These are phyloP conservation scores for Troides helena DNA, from an alignment of 2,888 invertebrate genomes.

Conservation along the genomic window DNA sequence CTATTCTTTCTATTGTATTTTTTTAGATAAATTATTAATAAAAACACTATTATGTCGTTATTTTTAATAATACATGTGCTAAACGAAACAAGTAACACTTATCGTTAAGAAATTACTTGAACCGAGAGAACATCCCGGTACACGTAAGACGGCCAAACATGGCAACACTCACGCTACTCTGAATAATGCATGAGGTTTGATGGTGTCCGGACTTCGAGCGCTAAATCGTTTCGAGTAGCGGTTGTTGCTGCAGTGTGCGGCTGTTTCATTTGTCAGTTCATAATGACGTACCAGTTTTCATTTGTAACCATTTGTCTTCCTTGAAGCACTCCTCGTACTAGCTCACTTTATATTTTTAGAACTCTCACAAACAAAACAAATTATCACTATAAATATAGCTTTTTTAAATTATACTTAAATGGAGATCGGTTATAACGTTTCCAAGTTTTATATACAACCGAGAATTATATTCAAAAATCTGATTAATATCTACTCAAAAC, in stretches of 20 bases:
- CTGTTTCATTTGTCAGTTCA: conserved; percentile 7
- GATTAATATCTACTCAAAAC: neutral
- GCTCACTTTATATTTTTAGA: neutral
- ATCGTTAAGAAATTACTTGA: conserved; percentile 13
- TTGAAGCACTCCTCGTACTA: neutral
- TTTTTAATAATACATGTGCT: neutral
- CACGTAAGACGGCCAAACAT: conserved; percentile 42
- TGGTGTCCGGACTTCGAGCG: conserved; percentile 45
- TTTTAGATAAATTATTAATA: neutral
- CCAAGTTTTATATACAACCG: too few relatives aligned
- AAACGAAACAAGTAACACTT: neutral
- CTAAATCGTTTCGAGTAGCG: conserved; percentile 55
- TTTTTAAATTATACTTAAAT: too few relatives aligned
- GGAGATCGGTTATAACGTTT: too few relatives aligned
- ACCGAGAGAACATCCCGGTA: conserved; percentile 36
- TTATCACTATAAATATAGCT: too few relatives aligned
- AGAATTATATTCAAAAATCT: neutral
- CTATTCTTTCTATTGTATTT: neutral
- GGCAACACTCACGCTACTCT: conserved; percentile 53
- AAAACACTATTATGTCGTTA: neutral
- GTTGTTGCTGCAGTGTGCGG: conserved; percentile 42
- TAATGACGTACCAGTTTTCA: neutral
- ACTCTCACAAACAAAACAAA: too few relatives aligned
- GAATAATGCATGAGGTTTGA: conserved; percentile 62
- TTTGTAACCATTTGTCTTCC: neutral